Evolutionary conservation across 2,797 vertebrate genomes (phyloP).

Genomic region (Alectoris magna): DNA sequence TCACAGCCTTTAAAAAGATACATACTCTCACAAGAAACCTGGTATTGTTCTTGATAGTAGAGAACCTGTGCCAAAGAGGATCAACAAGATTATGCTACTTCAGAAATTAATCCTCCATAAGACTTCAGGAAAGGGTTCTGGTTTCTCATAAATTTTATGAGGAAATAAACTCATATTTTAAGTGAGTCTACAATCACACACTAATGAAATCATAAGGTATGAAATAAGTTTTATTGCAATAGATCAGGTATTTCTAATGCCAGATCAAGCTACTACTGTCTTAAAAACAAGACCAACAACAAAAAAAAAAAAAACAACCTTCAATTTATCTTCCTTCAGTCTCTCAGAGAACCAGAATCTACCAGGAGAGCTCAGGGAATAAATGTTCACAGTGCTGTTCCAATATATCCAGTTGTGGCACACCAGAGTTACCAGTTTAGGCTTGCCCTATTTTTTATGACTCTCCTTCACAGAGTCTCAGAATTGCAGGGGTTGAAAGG

Average conservation of each 20-base stretch:
- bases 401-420: background rate
- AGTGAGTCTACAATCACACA: background rate
- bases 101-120: background rate
- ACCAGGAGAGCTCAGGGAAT: background rate
- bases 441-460: background rate
- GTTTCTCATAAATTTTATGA: background rate
- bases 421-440: fast-evolving
- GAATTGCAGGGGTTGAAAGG: no score
- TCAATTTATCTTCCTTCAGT: background rate
- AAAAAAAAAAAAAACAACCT: background rate
- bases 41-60: background rate
- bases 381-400: background rate
- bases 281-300: background rate
- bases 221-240: background rate
- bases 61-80: background rate
- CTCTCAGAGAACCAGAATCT: background rate
- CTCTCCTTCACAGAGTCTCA: background rate
- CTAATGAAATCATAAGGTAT: background rate
- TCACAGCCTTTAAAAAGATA: background rate
- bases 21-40: background rate
- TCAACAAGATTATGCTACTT: background rate
- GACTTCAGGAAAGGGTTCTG: background rate
- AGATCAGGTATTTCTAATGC: background rate
- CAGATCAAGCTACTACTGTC: background rate
- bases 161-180: background rate